Conservation (phyloP, 2,888 invertebrate genomes). For the Cephus runcator region DNA sequence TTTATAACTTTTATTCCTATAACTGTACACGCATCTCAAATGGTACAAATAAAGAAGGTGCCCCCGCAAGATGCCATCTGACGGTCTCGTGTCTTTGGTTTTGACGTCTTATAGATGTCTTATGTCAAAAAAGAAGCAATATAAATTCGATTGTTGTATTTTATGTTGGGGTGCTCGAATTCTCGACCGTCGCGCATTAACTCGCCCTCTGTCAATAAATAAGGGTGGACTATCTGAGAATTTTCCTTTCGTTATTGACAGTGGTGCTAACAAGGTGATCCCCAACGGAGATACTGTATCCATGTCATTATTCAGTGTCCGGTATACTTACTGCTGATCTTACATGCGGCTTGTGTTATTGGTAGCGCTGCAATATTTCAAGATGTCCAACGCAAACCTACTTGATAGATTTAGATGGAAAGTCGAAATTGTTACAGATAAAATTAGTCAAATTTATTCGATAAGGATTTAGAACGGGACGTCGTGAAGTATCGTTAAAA, state of each 20-base stretch:
- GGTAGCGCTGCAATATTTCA: background rate
- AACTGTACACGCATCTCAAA: background rate
- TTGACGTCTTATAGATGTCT: no score
- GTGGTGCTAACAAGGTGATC: slow-evolving; percentile 18
- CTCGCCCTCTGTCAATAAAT: slow-evolving; percentile 3
- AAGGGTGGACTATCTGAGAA: background rate
- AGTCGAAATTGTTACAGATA: background rate
- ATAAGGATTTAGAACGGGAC: background rate
- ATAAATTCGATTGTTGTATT: background rate
- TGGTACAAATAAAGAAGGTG: no score
- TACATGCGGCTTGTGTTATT: background rate
- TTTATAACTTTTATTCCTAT: no score
- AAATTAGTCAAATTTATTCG: background rate
- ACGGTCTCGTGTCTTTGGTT: no score
- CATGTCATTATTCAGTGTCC: slow-evolving; percentile 9
- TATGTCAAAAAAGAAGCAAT: no score
- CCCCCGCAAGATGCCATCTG: no score
- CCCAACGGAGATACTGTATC: slow-evolving; percentile 14
- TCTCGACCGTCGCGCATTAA: background rate
- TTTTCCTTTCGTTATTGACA: slow-evolving; percentile 9
- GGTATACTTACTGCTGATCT: background rate
- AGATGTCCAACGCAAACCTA: background rate
- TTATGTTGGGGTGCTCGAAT: background rate
- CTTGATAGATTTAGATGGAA: background rate
- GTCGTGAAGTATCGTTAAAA: background rate